phyloP scores from a whole-genome alignment of 2,888 invertebrate genomes.

The Drosophila histrio region DNA sequence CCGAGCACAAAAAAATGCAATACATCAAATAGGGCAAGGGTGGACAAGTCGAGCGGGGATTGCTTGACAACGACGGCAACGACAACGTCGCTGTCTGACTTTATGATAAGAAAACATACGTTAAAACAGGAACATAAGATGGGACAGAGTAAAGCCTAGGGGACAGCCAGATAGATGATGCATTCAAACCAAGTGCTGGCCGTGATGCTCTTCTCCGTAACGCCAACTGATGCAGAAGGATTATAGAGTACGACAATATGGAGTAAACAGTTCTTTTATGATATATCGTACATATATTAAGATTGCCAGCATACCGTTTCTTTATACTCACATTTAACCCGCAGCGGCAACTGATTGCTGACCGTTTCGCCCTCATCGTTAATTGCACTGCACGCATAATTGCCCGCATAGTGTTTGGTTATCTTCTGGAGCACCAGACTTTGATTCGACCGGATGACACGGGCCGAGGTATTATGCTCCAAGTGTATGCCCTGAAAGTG shows the following conservation, averaged over 20 bases:
- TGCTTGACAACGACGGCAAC: conserved; percentile 52
- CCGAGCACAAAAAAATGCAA: conserved; percentile 56
- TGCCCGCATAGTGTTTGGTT: conserved; percentile 92
- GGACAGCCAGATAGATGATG: conserved; percentile 58
- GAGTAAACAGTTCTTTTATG: background rate
- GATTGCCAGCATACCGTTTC: background rate
- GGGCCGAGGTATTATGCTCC: conserved; percentile 93
- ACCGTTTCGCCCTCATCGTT: conserved; percentile 95
- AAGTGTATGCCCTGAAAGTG: conserved; percentile 89
- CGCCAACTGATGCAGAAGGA: conserved; percentile 27
- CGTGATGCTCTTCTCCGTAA: conserved; percentile 10
- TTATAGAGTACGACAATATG: conserved; percentile 9
- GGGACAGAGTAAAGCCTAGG: background rate
- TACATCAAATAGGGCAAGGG: conserved; percentile 62
- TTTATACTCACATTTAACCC: conserved; percentile 93
- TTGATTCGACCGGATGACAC: conserved; percentile 95
- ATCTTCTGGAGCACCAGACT: conserved; percentile 96
- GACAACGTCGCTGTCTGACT: conserved; percentile 46
- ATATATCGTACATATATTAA: background rate
- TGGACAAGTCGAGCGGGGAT: background rate
- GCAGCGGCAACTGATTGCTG: conserved; percentile 92
- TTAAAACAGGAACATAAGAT: background rate
- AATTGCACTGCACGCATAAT: conserved; percentile 94
- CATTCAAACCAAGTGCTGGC: conserved; percentile 61
- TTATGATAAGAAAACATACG: conserved; percentile 73